A percentile compares a stretch with the other conserved stretches of the same genome.
These are phyloP conservation scores for Eulemur macaco DNA, from an alignment of 2,113 vertebrate genomes.

Conservation along the genomic window DNA sequence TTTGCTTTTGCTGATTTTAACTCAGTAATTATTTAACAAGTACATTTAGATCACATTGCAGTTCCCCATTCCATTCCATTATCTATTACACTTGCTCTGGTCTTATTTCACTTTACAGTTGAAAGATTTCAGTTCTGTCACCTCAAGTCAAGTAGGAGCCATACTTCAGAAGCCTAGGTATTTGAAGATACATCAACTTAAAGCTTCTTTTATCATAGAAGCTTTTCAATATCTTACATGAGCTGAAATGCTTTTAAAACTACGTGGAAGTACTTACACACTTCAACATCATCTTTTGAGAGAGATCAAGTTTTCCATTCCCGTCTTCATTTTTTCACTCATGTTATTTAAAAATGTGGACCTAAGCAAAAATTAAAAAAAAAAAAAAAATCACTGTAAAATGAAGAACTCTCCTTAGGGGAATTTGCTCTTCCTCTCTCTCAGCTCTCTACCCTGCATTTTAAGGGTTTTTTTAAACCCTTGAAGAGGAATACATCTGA, in stretches of 20 bases:
- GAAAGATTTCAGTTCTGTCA: background rate
- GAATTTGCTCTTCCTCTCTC: background rate
- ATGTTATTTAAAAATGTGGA: constrained; percentile 28
- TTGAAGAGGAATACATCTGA: background rate
- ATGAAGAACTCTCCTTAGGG: background rate
- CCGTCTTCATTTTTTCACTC: background rate
- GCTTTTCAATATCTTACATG: constrained; percentile 33
- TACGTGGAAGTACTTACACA: background rate
- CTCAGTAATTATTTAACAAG: background rate
- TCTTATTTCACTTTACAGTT: constrained; percentile 14
- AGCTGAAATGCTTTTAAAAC: constrained; percentile 36
- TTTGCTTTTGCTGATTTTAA: constrained; percentile 39
- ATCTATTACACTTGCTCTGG: background rate
- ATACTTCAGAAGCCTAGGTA: background rate
- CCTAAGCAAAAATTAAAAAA: background rate
- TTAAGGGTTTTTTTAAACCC: background rate
- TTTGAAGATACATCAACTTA: constrained; percentile 23
- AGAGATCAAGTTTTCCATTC: background rate
- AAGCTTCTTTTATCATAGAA: background rate
- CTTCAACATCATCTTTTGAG: constrained; percentile 21
- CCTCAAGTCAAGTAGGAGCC: background rate
- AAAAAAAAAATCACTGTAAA: background rate
- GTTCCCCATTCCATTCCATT: background rate
- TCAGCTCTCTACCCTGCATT: background rate
- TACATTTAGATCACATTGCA: background rate